phyloP scores from a whole-genome alignment of 2,888 invertebrate species.

The Temnothorax unifasciatus region DNA sequence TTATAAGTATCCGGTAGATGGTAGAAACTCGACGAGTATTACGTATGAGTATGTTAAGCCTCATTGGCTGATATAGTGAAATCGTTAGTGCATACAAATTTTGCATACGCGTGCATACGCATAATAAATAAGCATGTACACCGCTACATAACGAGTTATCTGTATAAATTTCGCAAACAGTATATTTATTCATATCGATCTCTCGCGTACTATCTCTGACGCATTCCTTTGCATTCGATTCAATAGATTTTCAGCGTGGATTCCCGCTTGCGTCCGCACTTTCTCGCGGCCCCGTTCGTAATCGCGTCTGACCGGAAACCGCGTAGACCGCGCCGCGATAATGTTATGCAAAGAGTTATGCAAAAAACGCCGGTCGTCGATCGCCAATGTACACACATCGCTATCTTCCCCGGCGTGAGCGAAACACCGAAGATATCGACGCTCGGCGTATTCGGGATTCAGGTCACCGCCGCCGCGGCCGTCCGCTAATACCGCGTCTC shows the following conservation, averaged over 20 bases:
- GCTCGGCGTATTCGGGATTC: slow-evolving; percentile 64
- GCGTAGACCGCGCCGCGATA: slow-evolving; percentile 11
- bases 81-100: background rate
- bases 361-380: slow-evolving; percentile 50
- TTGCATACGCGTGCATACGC: background rate
- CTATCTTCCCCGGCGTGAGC: slow-evolving; percentile 59
- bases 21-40: too few relatives aligned
- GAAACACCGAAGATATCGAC: slow-evolving; percentile 61
- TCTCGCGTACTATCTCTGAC: background rate
- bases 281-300: slow-evolving; percentile 3
- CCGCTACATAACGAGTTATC: background rate
- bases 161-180: background rate
- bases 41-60: background rate
- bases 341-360: slow-evolving; percentile 45
- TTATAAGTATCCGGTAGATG: background rate
- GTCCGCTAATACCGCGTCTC: slow-evolving; percentile 59
- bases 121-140: slow-evolving; percentile 3
- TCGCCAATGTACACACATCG: slow-evolving; percentile 33
- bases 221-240: background rate
- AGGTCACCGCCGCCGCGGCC: slow-evolving; percentile 68
- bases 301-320: slow-evolving; percentile 51
- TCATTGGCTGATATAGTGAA: background rate
- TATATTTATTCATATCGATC: background rate
- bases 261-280: background rate
- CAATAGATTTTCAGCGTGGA: background rate